A percentile compares a stretch with the other conserved stretches of the same genome.
These are phyloP conservation scores for Amblyjoppa proteus DNA, from an alignment of 2,888 invertebrate genomes.

Conservation along the genomic window DNA sequence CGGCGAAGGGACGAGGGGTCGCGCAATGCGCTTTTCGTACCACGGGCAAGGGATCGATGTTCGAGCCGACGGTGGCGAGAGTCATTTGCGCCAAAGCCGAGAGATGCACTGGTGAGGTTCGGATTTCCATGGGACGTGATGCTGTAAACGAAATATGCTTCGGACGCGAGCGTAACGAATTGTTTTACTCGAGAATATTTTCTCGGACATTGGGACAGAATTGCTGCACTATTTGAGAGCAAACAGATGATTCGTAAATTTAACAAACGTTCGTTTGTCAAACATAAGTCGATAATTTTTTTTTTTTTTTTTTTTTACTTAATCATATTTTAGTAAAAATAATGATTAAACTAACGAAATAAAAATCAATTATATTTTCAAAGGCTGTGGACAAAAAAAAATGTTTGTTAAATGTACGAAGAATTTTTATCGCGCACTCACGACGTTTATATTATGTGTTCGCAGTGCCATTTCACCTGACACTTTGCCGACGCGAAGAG, in stretches of 20 bases:
- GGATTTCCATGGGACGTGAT: constrained; percentile 17
- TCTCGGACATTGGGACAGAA: background rate
- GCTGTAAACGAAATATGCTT: background rate
- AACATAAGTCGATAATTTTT: background rate
- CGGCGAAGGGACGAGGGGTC: background rate
- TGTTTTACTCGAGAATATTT: constrained; percentile 8
- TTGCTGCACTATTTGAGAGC: background rate
- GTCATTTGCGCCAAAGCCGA: constrained; percentile 46
- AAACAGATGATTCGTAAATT: background rate
- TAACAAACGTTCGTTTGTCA: background rate
- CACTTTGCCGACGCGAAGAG: background rate
- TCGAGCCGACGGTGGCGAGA: constrained; percentile 38
- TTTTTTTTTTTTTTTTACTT: too few species aligned
- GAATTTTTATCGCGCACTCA: too few species aligned
- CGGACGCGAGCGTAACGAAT: constrained; percentile 1
- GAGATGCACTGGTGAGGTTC: constrained; percentile 19
- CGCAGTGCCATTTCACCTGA: constrained; percentile 13
- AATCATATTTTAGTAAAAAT: too few species aligned
- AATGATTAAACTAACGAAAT: too few species aligned
- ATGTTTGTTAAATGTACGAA: too few species aligned
- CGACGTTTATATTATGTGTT: too few species aligned
- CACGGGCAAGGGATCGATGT: constrained; percentile 39
- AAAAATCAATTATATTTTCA: too few species aligned
- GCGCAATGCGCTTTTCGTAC: constrained; percentile 27
- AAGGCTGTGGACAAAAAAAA: too few species aligned